phyloP scores from a whole-genome alignment of 2,888 invertebrate genomes.

The Melinaea menophilus region DNA sequence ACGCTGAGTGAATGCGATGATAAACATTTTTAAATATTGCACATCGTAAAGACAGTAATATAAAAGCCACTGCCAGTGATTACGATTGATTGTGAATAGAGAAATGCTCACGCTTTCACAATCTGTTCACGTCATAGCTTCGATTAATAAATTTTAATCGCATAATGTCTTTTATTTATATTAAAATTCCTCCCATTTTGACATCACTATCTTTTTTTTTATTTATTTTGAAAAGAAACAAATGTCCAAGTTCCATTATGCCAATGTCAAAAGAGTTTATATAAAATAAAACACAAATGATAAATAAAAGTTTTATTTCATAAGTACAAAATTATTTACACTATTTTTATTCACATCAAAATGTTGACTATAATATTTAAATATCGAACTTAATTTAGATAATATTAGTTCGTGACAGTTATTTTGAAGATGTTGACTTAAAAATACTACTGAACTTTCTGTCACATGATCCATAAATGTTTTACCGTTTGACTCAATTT shows the following conservation, averaged over 20 bases:
- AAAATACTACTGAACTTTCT: neutral
- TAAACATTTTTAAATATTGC: neutral
- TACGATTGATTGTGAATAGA: neutral
- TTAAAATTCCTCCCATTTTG: neutral
- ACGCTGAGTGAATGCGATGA: neutral
- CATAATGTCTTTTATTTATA: neutral
- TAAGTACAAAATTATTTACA: conserved; percentile 3
- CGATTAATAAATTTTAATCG: conserved; percentile 7
- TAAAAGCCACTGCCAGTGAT: neutral
- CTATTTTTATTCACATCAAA: too few relatives aligned
- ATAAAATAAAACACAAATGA: neutral
- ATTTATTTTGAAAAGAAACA: neutral
- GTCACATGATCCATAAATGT: neutral
- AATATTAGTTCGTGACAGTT: too few relatives aligned
- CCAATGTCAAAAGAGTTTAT: neutral
- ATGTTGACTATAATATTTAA: too few relatives aligned
- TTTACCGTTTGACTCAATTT: neutral
- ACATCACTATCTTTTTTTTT: neutral
- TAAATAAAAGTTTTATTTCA: neutral
- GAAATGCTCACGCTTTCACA: conserved; percentile 2
- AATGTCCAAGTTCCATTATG: neutral
- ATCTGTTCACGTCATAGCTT: conserved; percentile 2
- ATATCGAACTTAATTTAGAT: too few relatives aligned
- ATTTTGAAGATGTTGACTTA: too few relatives aligned
- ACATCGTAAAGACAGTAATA: conserved; percentile 1